Conservation (phyloP, 2,113 vertebrate species). For the Psammodynastes pulverulentus region DNA sequence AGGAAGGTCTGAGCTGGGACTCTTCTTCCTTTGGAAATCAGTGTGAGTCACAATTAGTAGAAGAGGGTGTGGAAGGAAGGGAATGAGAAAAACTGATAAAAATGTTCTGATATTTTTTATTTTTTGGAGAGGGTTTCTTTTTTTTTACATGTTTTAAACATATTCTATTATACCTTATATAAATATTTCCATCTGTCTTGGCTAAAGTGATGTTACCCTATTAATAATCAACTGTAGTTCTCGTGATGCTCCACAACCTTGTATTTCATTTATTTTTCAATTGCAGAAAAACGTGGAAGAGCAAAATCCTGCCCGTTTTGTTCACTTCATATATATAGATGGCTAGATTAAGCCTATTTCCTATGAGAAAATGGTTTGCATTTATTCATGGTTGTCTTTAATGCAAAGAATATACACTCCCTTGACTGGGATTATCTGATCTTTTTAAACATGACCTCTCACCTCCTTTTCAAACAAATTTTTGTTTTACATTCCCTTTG, state of each 20-base stretch:
- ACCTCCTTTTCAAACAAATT: background rate
- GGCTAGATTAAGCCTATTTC: background rate
- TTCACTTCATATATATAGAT: background rate
- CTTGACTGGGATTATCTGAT: background rate
- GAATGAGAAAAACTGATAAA: background rate
- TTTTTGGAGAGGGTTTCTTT: background rate
- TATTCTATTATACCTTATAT: background rate
- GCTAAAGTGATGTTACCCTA: background rate
- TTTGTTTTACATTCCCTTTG: background rate
- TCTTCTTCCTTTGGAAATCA: background rate
- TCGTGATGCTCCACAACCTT: background rate
- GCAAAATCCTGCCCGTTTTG: background rate
- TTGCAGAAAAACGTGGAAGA: background rate
- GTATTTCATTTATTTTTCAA: background rate
- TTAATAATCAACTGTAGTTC: background rate
- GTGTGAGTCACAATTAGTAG: background rate
- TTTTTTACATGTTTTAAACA: background rate
- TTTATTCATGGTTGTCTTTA: background rate
- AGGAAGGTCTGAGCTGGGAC: background rate
- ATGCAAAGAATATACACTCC: background rate
- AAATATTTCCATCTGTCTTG: background rate
- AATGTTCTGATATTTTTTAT: background rate
- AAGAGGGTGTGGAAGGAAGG: background rate
- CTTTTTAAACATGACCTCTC: background rate
- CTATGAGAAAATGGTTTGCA: background rate